Base-by-base conservation (phyloP, 1,140 invertebrate species). In the Tetramorium simillimum region DNA sequence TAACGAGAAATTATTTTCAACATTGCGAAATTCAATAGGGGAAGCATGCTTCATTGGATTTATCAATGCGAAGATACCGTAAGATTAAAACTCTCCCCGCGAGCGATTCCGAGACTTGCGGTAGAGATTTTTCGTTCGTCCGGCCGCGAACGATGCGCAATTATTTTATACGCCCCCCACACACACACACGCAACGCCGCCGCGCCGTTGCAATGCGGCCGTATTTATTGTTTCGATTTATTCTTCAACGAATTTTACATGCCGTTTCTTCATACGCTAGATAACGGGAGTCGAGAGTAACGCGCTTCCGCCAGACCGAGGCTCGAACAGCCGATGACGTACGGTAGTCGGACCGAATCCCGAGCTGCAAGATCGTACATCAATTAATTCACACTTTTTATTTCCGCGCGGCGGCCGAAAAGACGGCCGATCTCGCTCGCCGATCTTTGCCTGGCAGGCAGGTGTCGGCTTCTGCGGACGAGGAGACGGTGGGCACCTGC, bases 1-100 rank as follows among this genome's bases (percentile, higher is more conserved):
- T 49, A 67, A 84, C 80, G 80, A 84, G 80, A 75, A 58, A 73
- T 75, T 84, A 84, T 73, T 84, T 84, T 84, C 43, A 73, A 24
- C 21, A 73, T 49, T 21, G 53, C 69, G 67, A 73, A 81, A 72
- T 56, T 72, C 37, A 53, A 72, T 49, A 40, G 49, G 78, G 28
- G 49, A 24, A 12, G 43, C 4, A 14, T 43, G 21, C 40, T 75
- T 12, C 53, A 24, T 72, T 60, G 33, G 51, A 72, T 73, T 84
- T 43, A 40, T 46, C 69, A 43, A 60, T 18, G 43, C n/a, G 24
- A 84, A 82, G 51, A 73, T 81, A 80, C 24, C 18, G n/a, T 12
- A 43, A 65, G 40, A 78, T 33, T 40, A 37, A 78, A 78, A 78
- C 21, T 33, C 21, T 33, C 49, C 14, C 49, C 16, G 21, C 18